A percentile compares a stretch with the other conserved stretches of the same genome.
Conservation (phyloP, 1,140 invertebrate genomes). For the Copidosoma floridanum region DNA sequence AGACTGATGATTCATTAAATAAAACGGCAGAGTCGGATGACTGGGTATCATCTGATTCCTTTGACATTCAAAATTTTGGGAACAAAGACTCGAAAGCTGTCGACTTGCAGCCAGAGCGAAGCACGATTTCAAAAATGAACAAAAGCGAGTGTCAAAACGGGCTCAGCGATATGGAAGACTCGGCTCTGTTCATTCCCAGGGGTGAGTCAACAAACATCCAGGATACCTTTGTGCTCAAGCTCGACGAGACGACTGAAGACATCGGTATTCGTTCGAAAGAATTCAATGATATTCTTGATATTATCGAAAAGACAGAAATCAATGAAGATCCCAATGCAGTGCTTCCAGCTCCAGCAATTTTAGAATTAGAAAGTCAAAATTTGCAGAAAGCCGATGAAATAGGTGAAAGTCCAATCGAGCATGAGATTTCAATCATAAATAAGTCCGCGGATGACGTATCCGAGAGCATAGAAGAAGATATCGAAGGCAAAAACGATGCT, state of each 20-base stretch:
- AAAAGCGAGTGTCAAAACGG: slow-evolving; percentile 18
- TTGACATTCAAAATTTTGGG: slow-evolving; percentile 24
- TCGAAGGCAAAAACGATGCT: slow-evolving; percentile 5
- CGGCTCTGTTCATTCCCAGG: slow-evolving; percentile 37
- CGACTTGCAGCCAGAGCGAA: too few relatives aligned
- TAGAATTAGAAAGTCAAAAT: neutral
- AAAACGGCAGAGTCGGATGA: slow-evolving; percentile 22
- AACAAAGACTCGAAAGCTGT: slow-evolving; percentile 7
- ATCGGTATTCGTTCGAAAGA: slow-evolving; percentile 30
- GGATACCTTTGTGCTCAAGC: slow-evolving; percentile 18
- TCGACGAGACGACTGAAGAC: slow-evolving; percentile 21
- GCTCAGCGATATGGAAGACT: slow-evolving; percentile 29
- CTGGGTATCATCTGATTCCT: slow-evolving; percentile 41
- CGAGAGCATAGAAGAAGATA: slow-evolving; percentile 21
- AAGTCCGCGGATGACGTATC: slow-evolving; percentile 4
- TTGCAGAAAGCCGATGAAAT: neutral
- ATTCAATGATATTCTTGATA: slow-evolving; percentile 39
- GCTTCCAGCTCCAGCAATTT: neutral
- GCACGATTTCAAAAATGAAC: neutral
- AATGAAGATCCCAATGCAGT: slow-evolving; percentile 14
- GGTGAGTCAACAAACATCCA: slow-evolving; percentile 41
- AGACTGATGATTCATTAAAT: neutral
- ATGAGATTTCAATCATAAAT: neutral
- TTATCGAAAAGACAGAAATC: slow-evolving; percentile 37
- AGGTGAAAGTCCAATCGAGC: slow-evolving; percentile 1